These are phyloP conservation scores for Strongylocentrotus purpuratus DNA, from an alignment of 35 echinoderm and acorn worm species.

Conservation along the genomic window DNA sequence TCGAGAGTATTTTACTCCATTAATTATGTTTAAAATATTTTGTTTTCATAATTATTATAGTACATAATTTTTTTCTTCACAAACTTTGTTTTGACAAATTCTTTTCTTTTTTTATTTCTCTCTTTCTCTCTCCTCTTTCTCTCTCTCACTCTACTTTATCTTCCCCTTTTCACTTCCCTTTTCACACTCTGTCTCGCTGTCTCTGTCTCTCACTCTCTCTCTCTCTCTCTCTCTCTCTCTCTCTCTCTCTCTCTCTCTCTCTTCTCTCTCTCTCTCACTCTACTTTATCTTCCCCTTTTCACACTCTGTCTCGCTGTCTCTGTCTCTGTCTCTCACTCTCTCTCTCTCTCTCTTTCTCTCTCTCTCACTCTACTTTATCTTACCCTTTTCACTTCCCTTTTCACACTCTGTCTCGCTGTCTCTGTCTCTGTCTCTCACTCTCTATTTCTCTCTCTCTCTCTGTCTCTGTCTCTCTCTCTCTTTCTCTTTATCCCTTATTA, in stretches of 20 bases:
- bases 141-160: no score
- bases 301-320: background rate
- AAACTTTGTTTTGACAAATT: background rate
- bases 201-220: background rate
- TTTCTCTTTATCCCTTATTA: no score
- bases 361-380: background rate
- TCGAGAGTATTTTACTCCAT: background rate
- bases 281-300: background rate
- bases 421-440: background rate
- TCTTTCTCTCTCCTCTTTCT: background rate
- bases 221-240: background rate
- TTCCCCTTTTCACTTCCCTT: background rate
- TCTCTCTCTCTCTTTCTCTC: background rate
- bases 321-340: background rate
- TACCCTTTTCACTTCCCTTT: background rate
- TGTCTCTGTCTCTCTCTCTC: no score
- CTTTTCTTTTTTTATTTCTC: background rate
- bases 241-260: background rate
- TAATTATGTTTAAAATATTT: background rate
- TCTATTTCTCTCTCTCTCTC: background rate
- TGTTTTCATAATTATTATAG: background rate
- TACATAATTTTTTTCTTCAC: background rate
- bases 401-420: background rate
- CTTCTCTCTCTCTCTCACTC: background rate
- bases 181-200: background rate